Conservation (phyloP, 2,888 invertebrate genomes). For the Rhamphomyia laevipes region DNA sequence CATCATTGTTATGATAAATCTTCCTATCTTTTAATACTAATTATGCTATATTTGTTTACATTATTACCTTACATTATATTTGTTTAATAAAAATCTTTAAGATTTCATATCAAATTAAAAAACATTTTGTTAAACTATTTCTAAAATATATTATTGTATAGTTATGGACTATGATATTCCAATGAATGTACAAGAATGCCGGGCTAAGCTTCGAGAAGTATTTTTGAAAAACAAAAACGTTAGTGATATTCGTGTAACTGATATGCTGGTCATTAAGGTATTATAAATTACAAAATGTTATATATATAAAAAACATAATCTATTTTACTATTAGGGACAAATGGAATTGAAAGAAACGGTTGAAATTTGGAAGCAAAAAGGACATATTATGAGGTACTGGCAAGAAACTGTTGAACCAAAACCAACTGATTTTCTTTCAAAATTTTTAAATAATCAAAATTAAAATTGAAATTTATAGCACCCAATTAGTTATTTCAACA, state of each 20-base stretch:
- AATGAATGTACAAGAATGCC: slow-evolving; percentile 54
- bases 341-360: slow-evolving; percentile 86
- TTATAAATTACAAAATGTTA: slow-evolving; percentile 4
- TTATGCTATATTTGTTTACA: neutral
- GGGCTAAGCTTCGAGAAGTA: slow-evolving; percentile 61
- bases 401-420: slow-evolving; percentile 73
- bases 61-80: neutral
- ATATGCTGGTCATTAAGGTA: slow-evolving; percentile 87
- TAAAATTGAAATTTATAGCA: neutral
- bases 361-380: slow-evolving; percentile 79
- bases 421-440: slow-evolving; percentile 83
- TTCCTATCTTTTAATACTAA: neutral
- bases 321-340: slow-evolving; percentile 63
- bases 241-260: slow-evolving; percentile 77
- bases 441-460: slow-evolving; percentile 46
- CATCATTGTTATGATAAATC: slow-evolving; percentile 20
- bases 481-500: too few relatives aligned
- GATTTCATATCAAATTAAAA: too few relatives aligned
- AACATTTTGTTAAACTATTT: too few relatives aligned
- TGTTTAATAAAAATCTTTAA: neutral
- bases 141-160: slow-evolving; percentile 37
- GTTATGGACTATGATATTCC: slow-evolving; percentile 78
- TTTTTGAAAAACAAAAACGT: slow-evolving; percentile 68
- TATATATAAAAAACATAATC: neutral
- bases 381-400: slow-evolving; percentile 79